These are phyloP conservation scores for Epirrhoe alternata DNA, from an alignment of 2,888 invertebrate species.

Conservation along the genomic window DNA sequence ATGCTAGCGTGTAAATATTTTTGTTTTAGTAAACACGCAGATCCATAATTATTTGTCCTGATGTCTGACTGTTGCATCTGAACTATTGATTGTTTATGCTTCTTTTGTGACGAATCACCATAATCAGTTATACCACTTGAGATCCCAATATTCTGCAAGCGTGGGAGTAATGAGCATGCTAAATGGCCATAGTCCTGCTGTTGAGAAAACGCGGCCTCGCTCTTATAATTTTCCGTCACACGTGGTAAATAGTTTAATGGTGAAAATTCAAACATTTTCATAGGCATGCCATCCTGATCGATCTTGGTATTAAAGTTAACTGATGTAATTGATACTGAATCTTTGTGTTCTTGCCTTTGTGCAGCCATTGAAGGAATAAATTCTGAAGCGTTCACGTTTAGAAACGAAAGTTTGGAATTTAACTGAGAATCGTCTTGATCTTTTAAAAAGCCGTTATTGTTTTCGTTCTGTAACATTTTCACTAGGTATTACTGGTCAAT, in stretches of 20 bases:
- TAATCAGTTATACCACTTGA: not conserved
- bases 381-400: conserved; percentile 2
- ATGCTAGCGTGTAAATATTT: not conserved
- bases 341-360: not conserved
- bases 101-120: not conserved
- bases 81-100: not conserved
- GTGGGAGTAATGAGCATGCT: not conserved
- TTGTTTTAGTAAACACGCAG: not conserved
- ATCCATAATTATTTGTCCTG: not conserved
- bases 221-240: not conserved
- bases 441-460: not conserved
- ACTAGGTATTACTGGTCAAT: not conserved
- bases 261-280: not conserved
- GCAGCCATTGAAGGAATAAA: conserved; percentile 5
- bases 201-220: not conserved
- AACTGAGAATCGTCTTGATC: not conserved
- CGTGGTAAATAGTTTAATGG: not conserved
- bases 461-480: conserved; percentile 4
- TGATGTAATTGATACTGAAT: not conserved
- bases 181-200: not conserved
- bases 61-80: not conserved
- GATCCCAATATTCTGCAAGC: not conserved
- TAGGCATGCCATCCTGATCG: not conserved
- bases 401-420: not conserved
- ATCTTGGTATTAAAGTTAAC: not conserved